Evolutionary conservation across 2,888 invertebrate genomes (phyloP), one percentile per base, ranked within the genome.

Genomic region (Hirtodrosophila confusa): DNA sequence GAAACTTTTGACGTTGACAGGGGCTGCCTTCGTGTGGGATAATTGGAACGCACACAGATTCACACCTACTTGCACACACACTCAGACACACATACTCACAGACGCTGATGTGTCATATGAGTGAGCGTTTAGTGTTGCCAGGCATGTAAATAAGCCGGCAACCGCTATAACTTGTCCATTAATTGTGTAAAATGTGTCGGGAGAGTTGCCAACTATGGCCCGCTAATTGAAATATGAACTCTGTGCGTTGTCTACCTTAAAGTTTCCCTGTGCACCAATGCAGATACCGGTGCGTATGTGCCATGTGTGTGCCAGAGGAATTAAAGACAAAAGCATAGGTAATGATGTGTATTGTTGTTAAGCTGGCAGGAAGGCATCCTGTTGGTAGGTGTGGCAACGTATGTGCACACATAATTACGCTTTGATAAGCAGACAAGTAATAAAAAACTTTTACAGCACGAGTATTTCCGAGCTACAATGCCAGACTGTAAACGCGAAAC

Each of bases 401-500:
- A 57, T 82, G 71, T 71, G 70, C 65, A 67, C 65, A 75, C 80
- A 80, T 84, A 83, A 83, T 83, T 84, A 84, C 78, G 80, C 86
- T 86, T 86, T 86, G 82, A 83, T 83, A 83, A 84, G 84, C 86
- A 83, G 78, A 64, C 80, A 77, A 77, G 84, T 86, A 83, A 79
- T 76, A 74, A 71, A 74, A 71, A 70, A 75, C 56, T 69, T 75
- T 73, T 44, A 11, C 67, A 35, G 10, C 43, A 48, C n/a, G n/a
- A 29, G 50, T 36, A 57, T 50, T 51, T 67, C 54, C 54, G 62
- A 47, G 43, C 24, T 47, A 63, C 80, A 78, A 78, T 79, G 73
- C 62, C 86, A 86, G 86, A 64, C 86, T 69, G 78, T 40, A 67
- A 73, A 48, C 61, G 63, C 40, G 45, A 65, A 80, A 86, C 86